Evolutionary conservation across 1,140 invertebrate species (phyloP), one percentile per base, ranked within the genome.

Genomic region (Odontomachus brunneus): DNA sequence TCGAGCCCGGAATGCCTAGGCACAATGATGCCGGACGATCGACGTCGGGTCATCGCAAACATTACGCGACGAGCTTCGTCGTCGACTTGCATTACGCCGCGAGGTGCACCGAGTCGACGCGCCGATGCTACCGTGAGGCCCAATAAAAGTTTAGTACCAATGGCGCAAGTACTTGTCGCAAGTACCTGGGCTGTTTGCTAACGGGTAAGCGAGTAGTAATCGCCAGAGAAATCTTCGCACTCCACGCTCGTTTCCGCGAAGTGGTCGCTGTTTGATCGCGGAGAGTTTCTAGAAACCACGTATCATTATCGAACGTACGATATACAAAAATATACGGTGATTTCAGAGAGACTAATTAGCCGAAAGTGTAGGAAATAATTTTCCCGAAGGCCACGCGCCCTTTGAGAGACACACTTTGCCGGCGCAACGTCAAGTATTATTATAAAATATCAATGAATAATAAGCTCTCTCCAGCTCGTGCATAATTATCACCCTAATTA

Each of bases 11-110:
- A 72, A 73, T 22, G 83, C 62, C 67, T 57, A 66, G 38, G 33
- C 59, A 84, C 86, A 85, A 84, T 83, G 73, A 84, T 66, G 57
- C 74, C 72, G 65, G 69, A 86, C 15, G 65, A 73, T 87, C 84
- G 19, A 29, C 71, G 44, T 55, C 66, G 26, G 75, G 73, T 84
- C 63, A 82, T 67, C 44, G 59, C 51, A 59, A 74, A 80, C 55
- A 63, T 74, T 59, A 83, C 53, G 71, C 29, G 82, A 71, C 29
- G 82, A 76, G 78, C 73, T 53, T 29, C 29, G 63, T 71, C 48
- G 53, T 71, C 48, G 53, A 17, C 38, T 62, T 73, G 29, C 78
- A 48, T 69, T 55, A 49, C 49, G 17, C 49, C 24, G 60, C 55
- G 62, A 12, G 22, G 9, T 26, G 33, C 69, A 26, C 59, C 81